Percentiles rank a stretch among this genome's conserved stretches.
These are phyloP conservation scores for Stichodactyla mertensii DNA, from an alignment of 64 coral and sea anemone genomes.

Conservation along the genomic window DNA sequence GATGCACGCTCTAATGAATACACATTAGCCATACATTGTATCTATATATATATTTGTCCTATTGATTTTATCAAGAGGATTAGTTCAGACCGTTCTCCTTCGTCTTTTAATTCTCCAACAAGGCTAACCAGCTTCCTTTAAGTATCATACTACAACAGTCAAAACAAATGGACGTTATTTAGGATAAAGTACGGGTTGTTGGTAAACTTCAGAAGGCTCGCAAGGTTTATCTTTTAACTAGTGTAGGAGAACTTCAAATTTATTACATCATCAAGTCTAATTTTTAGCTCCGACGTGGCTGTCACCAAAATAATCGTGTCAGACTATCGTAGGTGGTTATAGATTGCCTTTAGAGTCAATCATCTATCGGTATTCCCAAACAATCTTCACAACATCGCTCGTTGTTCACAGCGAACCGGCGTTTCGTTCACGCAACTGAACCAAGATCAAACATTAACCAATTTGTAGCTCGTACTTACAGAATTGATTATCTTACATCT, in stretches of 20 bases:
- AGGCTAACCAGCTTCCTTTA: background rate
- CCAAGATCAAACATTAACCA: background rate
- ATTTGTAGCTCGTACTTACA: constrained; percentile 19
- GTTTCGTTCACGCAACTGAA: background rate
- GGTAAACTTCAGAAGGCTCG: background rate
- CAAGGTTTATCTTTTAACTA: background rate
- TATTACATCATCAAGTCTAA: constrained; percentile 11
- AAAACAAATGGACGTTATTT: background rate
- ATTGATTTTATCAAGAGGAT: background rate
- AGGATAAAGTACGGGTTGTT: background rate
- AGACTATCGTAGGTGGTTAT: constrained; percentile 4
- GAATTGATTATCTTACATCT: constrained; percentile 61
- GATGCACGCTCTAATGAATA: constrained; percentile 17
- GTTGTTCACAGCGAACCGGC: constrained; percentile 8
- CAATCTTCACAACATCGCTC: background rate
- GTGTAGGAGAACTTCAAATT: background rate
- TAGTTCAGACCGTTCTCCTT: background rate
- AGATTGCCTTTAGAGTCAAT: background rate
- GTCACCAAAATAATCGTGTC: background rate
- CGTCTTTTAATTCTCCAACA: background rate
- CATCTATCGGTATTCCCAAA: constrained; percentile 23
- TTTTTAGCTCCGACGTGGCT: background rate
- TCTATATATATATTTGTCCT: background rate
- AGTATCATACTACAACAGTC: constrained; percentile 5
- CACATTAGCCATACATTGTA: background rate